Conservation (phyloP, 1,140 invertebrate genomes). For the Drosophila mayri region DNA sequence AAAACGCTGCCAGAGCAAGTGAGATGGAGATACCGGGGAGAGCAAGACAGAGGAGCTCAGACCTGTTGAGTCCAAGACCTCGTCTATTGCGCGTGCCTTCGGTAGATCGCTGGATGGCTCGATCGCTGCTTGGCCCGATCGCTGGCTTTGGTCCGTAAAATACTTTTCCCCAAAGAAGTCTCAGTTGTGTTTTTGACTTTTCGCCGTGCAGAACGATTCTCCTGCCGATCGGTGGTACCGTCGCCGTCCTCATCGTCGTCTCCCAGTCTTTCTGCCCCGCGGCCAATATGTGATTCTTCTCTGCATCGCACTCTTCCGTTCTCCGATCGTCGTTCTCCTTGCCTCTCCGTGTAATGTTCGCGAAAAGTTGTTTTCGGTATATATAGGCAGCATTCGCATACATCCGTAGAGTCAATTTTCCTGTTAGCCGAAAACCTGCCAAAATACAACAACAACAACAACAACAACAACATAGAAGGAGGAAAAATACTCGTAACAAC, state of each 20-base stretch:
- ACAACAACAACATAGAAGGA: constrained; percentile 6
- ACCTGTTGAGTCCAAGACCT: constrained; percentile 54
- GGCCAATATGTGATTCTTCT: constrained; percentile 30
- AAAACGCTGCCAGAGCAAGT: constrained; percentile 50
- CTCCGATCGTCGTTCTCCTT: neutral
- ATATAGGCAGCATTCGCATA: constrained; percentile 45
- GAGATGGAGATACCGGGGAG: constrained; percentile 49
- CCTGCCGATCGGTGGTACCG: constrained; percentile 15
- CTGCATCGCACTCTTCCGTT: constrained; percentile 16
- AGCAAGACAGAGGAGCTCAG: constrained; percentile 16
- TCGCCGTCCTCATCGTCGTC: neutral
- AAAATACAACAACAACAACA: constrained; percentile 42
- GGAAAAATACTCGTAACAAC: constrained; percentile 11
- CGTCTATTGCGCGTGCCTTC: constrained; percentile 78
- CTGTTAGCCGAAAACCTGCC: constrained; percentile 78
- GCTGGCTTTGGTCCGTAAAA: constrained; percentile 62
- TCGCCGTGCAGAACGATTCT: constrained; percentile 80
- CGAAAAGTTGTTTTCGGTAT: constrained; percentile 75
- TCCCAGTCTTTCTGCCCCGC: constrained; percentile 16
- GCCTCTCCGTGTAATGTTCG: constrained; percentile 50
- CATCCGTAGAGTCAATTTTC: constrained; percentile 66
- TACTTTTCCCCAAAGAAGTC: constrained; percentile 80
- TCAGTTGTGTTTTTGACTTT: constrained; percentile 82
- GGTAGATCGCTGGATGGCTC: constrained; percentile 31
- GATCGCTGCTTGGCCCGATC: constrained; percentile 12